Evolutionary conservation across 1,140 invertebrate genomes (phyloP).

Genomic region (Apis cerana): DNA sequence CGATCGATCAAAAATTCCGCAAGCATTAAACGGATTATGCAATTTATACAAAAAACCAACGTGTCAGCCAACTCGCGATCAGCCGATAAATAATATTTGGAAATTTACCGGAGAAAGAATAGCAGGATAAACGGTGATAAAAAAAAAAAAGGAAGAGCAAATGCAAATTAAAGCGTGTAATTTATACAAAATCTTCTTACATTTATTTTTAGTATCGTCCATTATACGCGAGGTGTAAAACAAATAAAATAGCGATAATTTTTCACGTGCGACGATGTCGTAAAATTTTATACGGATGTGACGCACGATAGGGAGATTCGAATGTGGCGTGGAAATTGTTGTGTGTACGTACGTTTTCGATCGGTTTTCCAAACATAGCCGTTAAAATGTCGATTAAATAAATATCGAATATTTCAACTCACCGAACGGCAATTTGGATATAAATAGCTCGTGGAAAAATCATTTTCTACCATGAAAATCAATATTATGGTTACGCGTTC

Average conservation of each 20-base stretch:
- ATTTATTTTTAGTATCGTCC: slow-evolving; percentile 22
- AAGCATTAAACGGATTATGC: slow-evolving; percentile 14
- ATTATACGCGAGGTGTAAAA: slow-evolving; percentile 7
- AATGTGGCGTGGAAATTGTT: slow-evolving; percentile 2
- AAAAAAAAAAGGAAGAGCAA: background rate
- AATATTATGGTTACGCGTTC: background rate
- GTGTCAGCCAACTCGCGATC: background rate
- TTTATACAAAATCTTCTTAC: slow-evolving; percentile 49
- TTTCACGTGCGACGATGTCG: slow-evolving; percentile 15
- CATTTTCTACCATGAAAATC: background rate
- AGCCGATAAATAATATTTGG: background rate
- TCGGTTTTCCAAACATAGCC: slow-evolving; percentile 1
- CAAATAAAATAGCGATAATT: slow-evolving; percentile 33
- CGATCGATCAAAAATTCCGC: slow-evolving; percentile 31
- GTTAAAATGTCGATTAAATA: slow-evolving; percentile 39
- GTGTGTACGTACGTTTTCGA: background rate
- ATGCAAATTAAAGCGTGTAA: slow-evolving; percentile 15
- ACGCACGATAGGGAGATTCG: background rate
- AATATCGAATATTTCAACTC: slow-evolving; percentile 27
- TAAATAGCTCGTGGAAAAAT: background rate
- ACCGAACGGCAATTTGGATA: background rate
- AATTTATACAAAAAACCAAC: slow-evolving; percentile 45
- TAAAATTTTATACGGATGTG: slow-evolving; percentile 23
- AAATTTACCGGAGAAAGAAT: background rate
- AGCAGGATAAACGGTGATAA: no score